Base-by-base conservation (phyloP, 2,113 vertebrate species). In the Sander vitreus region DNA sequence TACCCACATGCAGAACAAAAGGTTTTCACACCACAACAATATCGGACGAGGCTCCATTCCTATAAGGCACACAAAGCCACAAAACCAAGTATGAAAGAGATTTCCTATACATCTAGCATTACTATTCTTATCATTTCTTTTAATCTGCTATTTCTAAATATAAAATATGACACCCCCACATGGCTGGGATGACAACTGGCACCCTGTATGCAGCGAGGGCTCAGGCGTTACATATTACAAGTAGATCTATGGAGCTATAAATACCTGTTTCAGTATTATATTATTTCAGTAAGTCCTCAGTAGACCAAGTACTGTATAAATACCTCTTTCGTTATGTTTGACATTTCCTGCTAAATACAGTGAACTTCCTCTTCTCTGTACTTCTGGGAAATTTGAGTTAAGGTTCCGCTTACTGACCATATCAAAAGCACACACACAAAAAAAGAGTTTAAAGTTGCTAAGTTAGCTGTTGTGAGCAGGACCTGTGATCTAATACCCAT, bases 351-450 rank as follows among this genome's bases (percentile, higher is more conserved):
- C 67, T 87, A 87, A 91, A 88, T 92, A 89, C 69, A 88, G 86
- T 92, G 18, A 88, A 94, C 94, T 97, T 97, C 96, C 96, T 90
- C 94, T 95, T 96, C 91, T 82, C 77, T 85, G 69, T 39, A 88
- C 93, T 96, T 96, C 92, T 95, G 95, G 95, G 96, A 97, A 97
- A 95, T 85, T 74, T 45, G 53, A 74, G 74, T 27, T 80, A 67
- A 87, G 89, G 94, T 96, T 96, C 95, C 68, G 36, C 92, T 93
- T 93, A 57, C 62, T 59, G 84, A 91, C 78, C 85, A 83, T 83
- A 91, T 88, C 80, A 91, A 91, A 89, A 90, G 82, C 73, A 43
- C 39, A 39, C 36, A 8, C 39, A 39, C 8, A 83, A 80, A 83
- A 80, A 67, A 88, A 88, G 80, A 51, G 45, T 60, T 45, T 82